Percentiles rank a stretch among this genome's conserved stretches.
Evolutionary conservation across 30 jellyfish, hydroid and myxozoan genomes (phyloP).

Genomic region (Hydractinia symbiolongicarpus): DNA sequence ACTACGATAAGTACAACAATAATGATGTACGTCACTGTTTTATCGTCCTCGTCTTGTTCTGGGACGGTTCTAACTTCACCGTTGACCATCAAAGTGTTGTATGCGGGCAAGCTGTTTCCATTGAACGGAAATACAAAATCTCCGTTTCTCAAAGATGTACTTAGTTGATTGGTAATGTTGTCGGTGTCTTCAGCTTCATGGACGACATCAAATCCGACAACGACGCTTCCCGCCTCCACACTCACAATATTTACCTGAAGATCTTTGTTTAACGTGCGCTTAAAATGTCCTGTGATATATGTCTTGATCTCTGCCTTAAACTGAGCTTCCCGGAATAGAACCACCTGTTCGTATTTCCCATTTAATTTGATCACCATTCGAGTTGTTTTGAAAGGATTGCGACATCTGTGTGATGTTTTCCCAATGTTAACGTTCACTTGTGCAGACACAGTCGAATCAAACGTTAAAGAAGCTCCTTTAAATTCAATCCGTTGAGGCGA

Average conservation of each 20-base stretch:
- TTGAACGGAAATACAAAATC: slow-evolving; percentile 40
- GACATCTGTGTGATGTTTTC: slow-evolving; percentile 36
- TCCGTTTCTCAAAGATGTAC: slow-evolving; percentile 37
- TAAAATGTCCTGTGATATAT: slow-evolving; percentile 31
- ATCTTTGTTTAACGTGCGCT: slow-evolving; percentile 20
- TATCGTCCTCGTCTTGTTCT: slow-evolving; percentile 24
- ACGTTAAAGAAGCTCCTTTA: no score
- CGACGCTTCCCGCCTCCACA: slow-evolving; percentile 53
- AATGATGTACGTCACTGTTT: slow-evolving; percentile 20
- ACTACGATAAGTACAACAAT: slow-evolving; percentile 42
- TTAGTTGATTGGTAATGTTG: slow-evolving; percentile 24
- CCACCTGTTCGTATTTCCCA: slow-evolving; percentile 33
- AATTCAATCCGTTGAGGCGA: not conserved
- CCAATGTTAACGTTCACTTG: slow-evolving; percentile 33
- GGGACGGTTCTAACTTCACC: slow-evolving; percentile 49
- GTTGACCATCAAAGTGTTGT: slow-evolving; percentile 45
- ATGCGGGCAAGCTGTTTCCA: slow-evolving; percentile 36
- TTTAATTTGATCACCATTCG: slow-evolving; percentile 37
- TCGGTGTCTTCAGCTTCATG: slow-evolving; percentile 24
- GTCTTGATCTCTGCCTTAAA: slow-evolving; percentile 42
- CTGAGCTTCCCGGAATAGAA: slow-evolving; percentile 31
- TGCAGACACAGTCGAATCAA: not conserved
- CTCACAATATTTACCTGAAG: slow-evolving; percentile 36
- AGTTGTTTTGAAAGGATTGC: slow-evolving; percentile 26
- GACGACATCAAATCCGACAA: slow-evolving; percentile 50